These are phyloP conservation scores for Brachycybe producta DNA, from an alignment of 2,888 invertebrate species.

Conservation along the genomic window DNA sequence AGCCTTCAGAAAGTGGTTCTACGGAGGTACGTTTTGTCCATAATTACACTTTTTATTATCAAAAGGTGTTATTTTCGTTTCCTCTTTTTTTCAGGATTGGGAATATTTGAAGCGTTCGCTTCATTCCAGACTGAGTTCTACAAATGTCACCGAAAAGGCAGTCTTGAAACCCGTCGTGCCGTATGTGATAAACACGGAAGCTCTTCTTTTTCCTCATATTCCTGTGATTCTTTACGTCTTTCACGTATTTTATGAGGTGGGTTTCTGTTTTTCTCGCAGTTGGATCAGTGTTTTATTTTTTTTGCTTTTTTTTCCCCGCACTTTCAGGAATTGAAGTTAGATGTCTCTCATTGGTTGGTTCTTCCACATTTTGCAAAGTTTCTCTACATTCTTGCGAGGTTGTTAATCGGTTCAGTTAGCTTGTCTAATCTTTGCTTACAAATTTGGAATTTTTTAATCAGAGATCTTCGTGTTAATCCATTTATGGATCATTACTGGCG, in stretches of 20 bases:
- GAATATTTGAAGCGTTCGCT: conserved; percentile 49
- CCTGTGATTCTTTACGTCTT: conserved; percentile 62
- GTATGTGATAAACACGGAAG: conserved; percentile 43
- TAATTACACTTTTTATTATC: background rate
- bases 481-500: conserved; percentile 71
- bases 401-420: conserved; percentile 8
- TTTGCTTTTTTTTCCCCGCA: conserved; percentile 20
- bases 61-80: background rate
- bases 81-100: conserved; percentile 52
- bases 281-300: background rate
- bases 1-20: conserved; percentile 60
- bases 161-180: too few species aligned
- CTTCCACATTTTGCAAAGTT: conserved; percentile 53
- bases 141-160: background rate
- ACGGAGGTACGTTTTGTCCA: conserved; percentile 41
- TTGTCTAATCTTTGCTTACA: conserved; percentile 16
- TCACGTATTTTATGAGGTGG: conserved; percentile 71
- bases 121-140: conserved; percentile 32
- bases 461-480: conserved; percentile 54
- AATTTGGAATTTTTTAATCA: conserved; percentile 17
- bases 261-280: conserved; percentile 1
- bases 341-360: conserved; percentile 53
- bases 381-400: conserved; percentile 45
- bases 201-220: conserved; percentile 57
- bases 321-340: conserved; percentile 67